Conservation (phyloP, 2,113 vertebrate species). For the Perca fluviatilis region DNA sequence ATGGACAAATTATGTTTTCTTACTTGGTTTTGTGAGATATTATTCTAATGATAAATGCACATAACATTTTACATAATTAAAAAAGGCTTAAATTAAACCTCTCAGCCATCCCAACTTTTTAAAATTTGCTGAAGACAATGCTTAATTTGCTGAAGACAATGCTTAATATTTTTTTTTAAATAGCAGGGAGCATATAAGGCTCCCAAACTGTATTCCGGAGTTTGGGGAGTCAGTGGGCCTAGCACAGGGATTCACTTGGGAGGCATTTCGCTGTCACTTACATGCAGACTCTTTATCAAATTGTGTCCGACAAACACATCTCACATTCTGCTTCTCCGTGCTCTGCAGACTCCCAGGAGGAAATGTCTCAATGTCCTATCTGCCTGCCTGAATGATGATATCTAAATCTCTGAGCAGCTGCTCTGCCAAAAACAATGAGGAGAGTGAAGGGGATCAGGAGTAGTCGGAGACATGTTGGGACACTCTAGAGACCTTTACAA, state of each 20-base stretch:
- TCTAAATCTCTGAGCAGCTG: conserved; percentile 83
- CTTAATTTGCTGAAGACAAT: background rate
- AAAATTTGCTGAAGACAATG: background rate
- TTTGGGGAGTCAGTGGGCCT: conserved; percentile 1
- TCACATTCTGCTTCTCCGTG: conserved; percentile 62
- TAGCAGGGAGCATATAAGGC: conserved; percentile 19
- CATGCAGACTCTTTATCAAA: conserved; percentile 73
- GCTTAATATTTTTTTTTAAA: conserved; percentile 11
- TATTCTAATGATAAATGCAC: conserved; percentile 17
- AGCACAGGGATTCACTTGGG: conserved; percentile 46
- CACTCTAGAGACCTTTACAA: conserved; percentile 37
- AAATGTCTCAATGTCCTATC: conserved; percentile 77
- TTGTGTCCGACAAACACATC: conserved; percentile 67
- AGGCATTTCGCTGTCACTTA: conserved; percentile 72
- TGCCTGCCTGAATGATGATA: conserved; percentile 83
- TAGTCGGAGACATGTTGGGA: conserved; percentile 51
- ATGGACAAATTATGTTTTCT: background rate
- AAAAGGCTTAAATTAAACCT: background rate
- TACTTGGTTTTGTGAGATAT: background rate
- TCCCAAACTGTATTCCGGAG: conserved; percentile 49
- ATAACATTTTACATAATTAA: background rate
- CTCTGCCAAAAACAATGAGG: conserved; percentile 75
- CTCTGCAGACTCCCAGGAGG: conserved; percentile 67
- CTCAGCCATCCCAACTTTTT: background rate
- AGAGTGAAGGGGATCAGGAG: conserved; percentile 61